A percentile compares a stretch with the other conserved stretches of the same genome.
Conservation (phyloP, 2,113 vertebrate genomes). For the Pontoporia blainvillei region DNA sequence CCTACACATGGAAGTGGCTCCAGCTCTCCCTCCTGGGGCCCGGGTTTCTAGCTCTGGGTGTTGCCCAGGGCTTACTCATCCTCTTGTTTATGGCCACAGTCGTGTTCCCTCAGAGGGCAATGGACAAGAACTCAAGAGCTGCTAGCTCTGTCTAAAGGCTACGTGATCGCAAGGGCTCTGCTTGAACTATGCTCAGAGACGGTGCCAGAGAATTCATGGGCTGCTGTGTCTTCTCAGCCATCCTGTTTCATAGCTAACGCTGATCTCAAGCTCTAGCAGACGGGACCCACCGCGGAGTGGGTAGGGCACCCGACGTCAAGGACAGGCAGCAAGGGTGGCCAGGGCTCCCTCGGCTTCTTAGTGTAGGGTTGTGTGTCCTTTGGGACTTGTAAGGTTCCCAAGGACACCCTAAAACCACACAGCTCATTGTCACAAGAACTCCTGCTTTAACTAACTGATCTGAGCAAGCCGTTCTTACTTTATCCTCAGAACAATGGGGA, state of each 20-base stretch:
- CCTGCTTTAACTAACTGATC: neutral
- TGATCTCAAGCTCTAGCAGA: neutral
- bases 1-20: conserved; percentile 65
- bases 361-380: neutral
- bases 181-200: neutral
- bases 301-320: neutral
- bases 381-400: neutral
- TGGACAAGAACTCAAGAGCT: neutral
- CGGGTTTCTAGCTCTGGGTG: conserved; percentile 69
- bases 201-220: neutral
- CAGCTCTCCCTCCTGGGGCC: conserved; percentile 55
- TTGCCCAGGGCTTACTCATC: conserved; percentile 66
- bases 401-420: neutral
- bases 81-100: conserved; percentile 58
- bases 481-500: neutral
- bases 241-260: neutral
- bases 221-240: neutral
- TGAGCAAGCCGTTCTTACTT: neutral
- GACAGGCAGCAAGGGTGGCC: neutral
- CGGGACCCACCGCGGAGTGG: rapidly evolving
- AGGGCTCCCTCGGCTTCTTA: neutral
- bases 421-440: neutral
- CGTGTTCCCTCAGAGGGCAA: neutral
- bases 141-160: neutral
- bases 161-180: neutral